Evolutionary conservation across 2,888 invertebrate genomes (phyloP), one percentile per base, ranked within the genome.

Genomic region (Dendrolimus pini): DNA sequence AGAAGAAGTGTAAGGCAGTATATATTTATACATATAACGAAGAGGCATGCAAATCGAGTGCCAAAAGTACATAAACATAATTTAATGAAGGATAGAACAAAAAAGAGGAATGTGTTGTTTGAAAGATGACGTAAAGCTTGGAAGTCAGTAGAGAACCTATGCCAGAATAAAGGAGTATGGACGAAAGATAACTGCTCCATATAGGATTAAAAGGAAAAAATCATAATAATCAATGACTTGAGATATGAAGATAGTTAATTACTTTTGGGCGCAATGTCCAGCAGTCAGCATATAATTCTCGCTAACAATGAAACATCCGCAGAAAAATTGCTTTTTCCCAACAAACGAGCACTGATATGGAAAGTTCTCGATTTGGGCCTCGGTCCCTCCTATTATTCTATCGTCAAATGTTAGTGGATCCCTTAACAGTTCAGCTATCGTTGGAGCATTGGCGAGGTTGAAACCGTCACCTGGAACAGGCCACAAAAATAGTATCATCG

Each of bases 271-370:
- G 58, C 92, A 92, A 68, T 92, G 91, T 0, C 75, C 92, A 0
- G 92, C 91, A 0, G 91, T 91, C n/a, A 89, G 41, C 12, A 92
- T 84, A 61, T 84, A 89, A 13, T 78, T 73, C 56, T 83, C 74
- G 56, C 85, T 89, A 54, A 92, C 70, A 9, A 92, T 89, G 60
- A 87, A 85, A 0, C 91, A 91, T 0, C 91, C 92, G 56, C 92
- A 92, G 65, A 85, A 85, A 61, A 80, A 91, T 0, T 78, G 77
- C 56, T 85, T 80, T 67, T 86, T 82, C 7, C 81, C 83, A 41
- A 87, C 77, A 30, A 91, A 84, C 0, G 90, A 90, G 6, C 88
- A 85, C 67, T 91, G 91, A 67, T 85, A 81, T 0, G 91, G 91
- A 57, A 85, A 79, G 47, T 88, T 82, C 41, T 81, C 81, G 30